phyloP scores from a whole-genome alignment of 1,140 invertebrate species.

The Calycopis cecrops region DNA sequence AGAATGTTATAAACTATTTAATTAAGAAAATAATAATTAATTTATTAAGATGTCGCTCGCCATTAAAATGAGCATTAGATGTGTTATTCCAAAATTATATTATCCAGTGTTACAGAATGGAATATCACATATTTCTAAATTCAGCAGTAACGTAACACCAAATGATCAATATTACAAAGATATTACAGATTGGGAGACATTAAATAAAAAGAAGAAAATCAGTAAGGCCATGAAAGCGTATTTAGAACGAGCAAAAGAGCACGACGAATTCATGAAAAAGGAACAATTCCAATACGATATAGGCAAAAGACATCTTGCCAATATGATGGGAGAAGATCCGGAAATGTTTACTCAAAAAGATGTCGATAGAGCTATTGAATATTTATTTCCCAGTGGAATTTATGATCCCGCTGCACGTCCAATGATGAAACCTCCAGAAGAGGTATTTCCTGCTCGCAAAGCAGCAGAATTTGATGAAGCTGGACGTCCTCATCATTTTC shows the following conservation, averaged over 20 bases:
- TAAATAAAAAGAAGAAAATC: conserved; percentile 77
- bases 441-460: conserved; percentile 90
- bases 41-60: conserved; percentile 4
- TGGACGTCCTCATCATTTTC: conserved; percentile 90
- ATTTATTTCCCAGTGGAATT: conserved; percentile 94
- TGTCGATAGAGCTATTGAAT: conserved; percentile 90
- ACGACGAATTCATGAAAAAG: conserved; percentile 90
- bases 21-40: background rate
- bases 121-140: conserved; percentile 24
- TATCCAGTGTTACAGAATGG: conserved; percentile 26
- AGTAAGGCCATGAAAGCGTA: conserved; percentile 94
- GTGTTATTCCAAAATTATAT: conserved; percentile 8
- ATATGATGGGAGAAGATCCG: conserved; percentile 97
- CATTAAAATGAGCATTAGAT: conserved; percentile 8
- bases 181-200: conserved; percentile 59
- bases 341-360: conserved; percentile 91
- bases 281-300: conserved; percentile 90
- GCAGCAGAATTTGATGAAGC: conserved; percentile 92
- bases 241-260: conserved; percentile 85
- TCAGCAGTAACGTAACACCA: conserved; percentile 34
- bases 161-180: conserved; percentile 35
- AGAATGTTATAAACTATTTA: too few species aligned
- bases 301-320: conserved; percentile 95
- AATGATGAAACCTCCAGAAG: conserved; percentile 89
- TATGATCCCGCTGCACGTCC: conserved; percentile 89